A percentile compares a stretch with the other conserved stretches of the same genome.
Evolutionary conservation across 2,797 vertebrate species (phyloP).

Genomic region (Crocidura indochinensis): DNA sequence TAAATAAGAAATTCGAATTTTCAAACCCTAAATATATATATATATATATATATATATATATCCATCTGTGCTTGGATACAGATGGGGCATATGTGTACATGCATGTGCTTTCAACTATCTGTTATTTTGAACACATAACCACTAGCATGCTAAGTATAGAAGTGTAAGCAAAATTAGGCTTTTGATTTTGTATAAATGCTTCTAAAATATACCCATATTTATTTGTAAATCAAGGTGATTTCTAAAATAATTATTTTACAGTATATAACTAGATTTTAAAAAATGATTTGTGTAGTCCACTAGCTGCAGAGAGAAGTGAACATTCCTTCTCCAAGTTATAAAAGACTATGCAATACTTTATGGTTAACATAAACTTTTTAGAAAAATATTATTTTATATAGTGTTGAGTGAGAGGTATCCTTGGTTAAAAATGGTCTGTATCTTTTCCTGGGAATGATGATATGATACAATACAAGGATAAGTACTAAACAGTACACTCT

Average conservation of each 20-base stretch:
- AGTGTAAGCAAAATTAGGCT: too few relatives aligned
- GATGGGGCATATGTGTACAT: not conserved
- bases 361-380: not conserved
- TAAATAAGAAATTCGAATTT: too few relatives aligned
- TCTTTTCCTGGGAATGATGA: constrained; percentile 23
- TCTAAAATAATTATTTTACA: not conserved
- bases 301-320: not conserved
- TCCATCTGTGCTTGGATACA: too few relatives aligned
- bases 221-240: not conserved
- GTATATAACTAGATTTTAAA: constrained; percentile 23
- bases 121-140: too few relatives aligned
- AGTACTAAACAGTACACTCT: constrained; percentile 72
- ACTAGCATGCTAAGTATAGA: not conserved
- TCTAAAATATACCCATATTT: not conserved
- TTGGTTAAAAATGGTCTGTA: not conserved
- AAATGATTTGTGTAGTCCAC: not conserved
- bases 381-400: not conserved
- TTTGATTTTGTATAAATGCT: constrained; percentile 7
- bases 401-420: not conserved
- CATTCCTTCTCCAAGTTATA: not conserved
- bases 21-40: too few relatives aligned
- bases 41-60: too few relatives aligned
- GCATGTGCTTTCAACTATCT: not conserved
- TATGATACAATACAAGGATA: constrained; percentile 55
- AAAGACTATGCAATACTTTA: not conserved